These are phyloP conservation scores for Cataglyphis albicans DNA, from an alignment of 2,888 invertebrate species.

Conservation along the genomic window DNA sequence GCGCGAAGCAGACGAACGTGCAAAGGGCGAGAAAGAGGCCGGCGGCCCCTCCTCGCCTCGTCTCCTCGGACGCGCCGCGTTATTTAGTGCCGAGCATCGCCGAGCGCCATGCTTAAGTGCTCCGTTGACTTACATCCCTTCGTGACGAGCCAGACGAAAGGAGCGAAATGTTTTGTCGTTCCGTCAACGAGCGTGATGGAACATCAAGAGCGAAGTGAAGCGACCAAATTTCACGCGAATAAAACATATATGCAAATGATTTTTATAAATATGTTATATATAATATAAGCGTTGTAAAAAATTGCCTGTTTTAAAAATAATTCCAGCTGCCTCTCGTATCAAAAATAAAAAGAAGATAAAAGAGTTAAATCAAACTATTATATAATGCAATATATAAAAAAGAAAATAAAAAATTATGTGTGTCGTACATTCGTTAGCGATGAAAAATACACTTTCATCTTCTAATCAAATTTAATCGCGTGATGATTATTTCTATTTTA, in stretches of 20 bases:
- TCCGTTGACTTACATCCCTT: constrained; percentile 81
- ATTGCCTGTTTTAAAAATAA: not conserved
- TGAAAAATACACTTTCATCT: constrained; percentile 53
- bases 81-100: constrained; percentile 77
- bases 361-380: no score
- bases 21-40: constrained; percentile 58
- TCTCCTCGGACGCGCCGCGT: constrained; percentile 74
- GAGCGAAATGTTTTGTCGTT: constrained; percentile 75
- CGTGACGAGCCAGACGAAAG: constrained; percentile 78
- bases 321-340: not conserved
- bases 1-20: constrained; percentile 48
- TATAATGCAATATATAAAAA: not conserved
- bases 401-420: not conserved
- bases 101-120: constrained; percentile 78
- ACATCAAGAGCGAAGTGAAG: constrained; percentile 57
- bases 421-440: constrained; percentile 34
- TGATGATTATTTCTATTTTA: constrained; percentile 78
- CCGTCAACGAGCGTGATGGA: constrained; percentile 64
- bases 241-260: constrained; percentile 21
- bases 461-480: constrained; percentile 74
- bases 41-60: constrained; percentile 45
- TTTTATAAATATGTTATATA: not conserved
- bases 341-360: no score
- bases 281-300: not conserved
- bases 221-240: constrained; percentile 1